phyloP scores from a whole-genome alignment of 2,113 vertebrate species.

The Clarias magur region DNA sequence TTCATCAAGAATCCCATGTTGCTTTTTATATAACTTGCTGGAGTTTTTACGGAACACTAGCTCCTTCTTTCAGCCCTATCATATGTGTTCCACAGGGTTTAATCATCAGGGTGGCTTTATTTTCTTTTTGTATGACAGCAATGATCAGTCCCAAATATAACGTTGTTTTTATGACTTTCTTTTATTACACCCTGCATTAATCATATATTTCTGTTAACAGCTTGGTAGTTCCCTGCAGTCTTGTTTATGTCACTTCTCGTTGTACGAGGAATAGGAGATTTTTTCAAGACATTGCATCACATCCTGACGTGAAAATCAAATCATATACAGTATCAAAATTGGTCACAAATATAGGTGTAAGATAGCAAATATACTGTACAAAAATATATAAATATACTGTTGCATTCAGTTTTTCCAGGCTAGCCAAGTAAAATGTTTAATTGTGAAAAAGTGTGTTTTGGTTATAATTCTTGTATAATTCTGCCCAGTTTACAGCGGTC shows the following conservation, averaged over 20 bases:
- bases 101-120: not conserved
- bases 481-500: not conserved
- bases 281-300: not conserved
- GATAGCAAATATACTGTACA: not conserved
- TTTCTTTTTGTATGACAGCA: not conserved
- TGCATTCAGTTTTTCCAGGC: not conserved
- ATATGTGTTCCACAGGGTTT: not conserved
- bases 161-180: not conserved
- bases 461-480: not conserved
- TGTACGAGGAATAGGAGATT: not conserved
- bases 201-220: not conserved
- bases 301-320: not conserved
- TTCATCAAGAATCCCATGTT: not conserved
- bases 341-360: not conserved
- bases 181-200: not conserved
- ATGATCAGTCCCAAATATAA: not conserved
- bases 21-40: slow-evolving; percentile 25
- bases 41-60: not conserved
- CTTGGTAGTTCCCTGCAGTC: not conserved
- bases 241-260: not conserved
- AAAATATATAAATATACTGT: not conserved
- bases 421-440: not conserved
- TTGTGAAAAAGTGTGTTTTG: not conserved
- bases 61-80: slow-evolving; percentile 3
- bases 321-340: not conserved